A percentile compares a stretch with the other conserved stretches of the same genome.
phyloP scores from a whole-genome alignment of 2,888 invertebrate genomes.

The Actias luna region DNA sequence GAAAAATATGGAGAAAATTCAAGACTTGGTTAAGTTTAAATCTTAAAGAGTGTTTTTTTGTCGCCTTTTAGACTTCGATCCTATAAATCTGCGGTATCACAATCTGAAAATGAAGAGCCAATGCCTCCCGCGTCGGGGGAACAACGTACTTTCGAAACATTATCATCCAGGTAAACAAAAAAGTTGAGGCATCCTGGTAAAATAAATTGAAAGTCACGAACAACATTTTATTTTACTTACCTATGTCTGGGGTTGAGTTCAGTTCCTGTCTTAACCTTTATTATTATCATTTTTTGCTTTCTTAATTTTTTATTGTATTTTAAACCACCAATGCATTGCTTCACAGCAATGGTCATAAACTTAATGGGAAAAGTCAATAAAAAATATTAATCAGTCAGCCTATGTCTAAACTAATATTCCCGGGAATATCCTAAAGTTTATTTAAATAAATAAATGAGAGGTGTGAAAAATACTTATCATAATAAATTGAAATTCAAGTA shows the following conservation, averaged over 20 bases:
- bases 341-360: too few species aligned
- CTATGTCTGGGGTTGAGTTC: not conserved
- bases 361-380: too few species aligned
- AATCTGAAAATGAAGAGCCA: slow-evolving; percentile 68
- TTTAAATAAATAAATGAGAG: too few species aligned
- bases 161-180: slow-evolving; percentile 67
- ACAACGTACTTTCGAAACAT: slow-evolving; percentile 57
- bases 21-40: not conserved
- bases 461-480: too few species aligned
- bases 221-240: not conserved
- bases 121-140: slow-evolving; percentile 63
- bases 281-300: too few species aligned
- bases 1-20: not conserved
- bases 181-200: not conserved
- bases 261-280: too few species aligned
- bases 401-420: too few species aligned
- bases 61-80: slow-evolving; percentile 60
- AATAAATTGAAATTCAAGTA: too few species aligned
- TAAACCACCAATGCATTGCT: too few species aligned
- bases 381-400: too few species aligned
- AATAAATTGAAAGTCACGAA: not conserved
- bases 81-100: slow-evolving; percentile 68
- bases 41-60: not conserved
- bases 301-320: too few species aligned
- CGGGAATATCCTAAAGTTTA: too few species aligned